Evolutionary conservation across 2,113 vertebrate genomes (phyloP).

Genomic region (Mus musculus): DNA sequence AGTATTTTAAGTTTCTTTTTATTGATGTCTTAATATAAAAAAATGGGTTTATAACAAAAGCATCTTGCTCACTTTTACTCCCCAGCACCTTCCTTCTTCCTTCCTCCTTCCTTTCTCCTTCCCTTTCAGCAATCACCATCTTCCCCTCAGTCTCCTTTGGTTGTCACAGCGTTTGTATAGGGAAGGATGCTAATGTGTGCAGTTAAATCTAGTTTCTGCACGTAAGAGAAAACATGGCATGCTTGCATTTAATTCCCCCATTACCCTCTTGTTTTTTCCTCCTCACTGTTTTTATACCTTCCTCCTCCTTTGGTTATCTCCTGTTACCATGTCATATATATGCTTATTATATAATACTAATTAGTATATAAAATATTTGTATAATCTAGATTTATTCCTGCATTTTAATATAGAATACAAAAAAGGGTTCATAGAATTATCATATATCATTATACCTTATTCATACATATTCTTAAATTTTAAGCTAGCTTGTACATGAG

Average conservation of each 20-base stretch:
- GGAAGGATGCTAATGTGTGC: neutral
- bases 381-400: neutral
- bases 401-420: neutral
- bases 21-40: neutral
- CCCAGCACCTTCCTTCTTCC: neutral
- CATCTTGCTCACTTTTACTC: neutral
- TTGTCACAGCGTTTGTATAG: neutral
- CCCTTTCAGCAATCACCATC: neutral
- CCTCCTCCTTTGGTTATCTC: neutral
- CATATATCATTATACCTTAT: neutral
- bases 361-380: neutral
- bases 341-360: neutral
- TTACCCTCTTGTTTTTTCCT: neutral
- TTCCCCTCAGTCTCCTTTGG: neutral
- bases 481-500: neutral
- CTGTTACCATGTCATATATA: neutral
- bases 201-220: neutral
- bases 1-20: neutral
- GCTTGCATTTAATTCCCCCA: neutral
- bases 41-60: neutral
- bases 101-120: neutral
- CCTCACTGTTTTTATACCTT: neutral
- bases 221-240: neutral
- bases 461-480: neutral
- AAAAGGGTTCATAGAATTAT: neutral